Conservation (phyloP, 2,113 vertebrate genomes). For the Pedetes capensis region DNA sequence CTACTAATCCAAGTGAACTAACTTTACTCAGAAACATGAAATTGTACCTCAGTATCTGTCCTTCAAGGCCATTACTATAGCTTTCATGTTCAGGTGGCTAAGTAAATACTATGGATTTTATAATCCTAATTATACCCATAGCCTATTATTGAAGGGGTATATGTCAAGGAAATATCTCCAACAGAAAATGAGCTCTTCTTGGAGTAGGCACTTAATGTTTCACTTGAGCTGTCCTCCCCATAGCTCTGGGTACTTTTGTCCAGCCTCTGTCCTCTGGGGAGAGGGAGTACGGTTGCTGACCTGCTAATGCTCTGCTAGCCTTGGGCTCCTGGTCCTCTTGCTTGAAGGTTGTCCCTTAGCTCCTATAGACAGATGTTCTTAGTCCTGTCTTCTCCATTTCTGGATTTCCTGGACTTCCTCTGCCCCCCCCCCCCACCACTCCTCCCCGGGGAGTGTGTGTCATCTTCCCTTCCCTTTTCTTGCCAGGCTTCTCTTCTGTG, state of each 20-base stretch:
- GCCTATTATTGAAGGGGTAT: not conserved
- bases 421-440: too few relatives aligned
- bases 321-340: not conserved
- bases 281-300: too few relatives aligned
- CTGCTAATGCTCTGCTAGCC: not conserved
- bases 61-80: not conserved
- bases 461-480: not conserved
- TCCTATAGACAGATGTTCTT: not conserved
- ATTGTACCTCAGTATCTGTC: not conserved
- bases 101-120: conserved; percentile 13
- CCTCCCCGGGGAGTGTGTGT: not conserved
- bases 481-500: not conserved
- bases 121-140: not conserved
- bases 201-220: not conserved
- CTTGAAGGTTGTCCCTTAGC: not conserved
- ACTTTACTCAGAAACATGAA: conserved; percentile 45
- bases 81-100: conserved; percentile 26
- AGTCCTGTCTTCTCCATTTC: not conserved
- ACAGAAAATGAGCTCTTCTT: not conserved
- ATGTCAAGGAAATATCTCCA: not conserved
- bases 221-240: not conserved
- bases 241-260: not conserved
- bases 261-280: not conserved
- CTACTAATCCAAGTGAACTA: conserved; percentile 56
- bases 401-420: not conserved